Percentiles rank a stretch among this genome's conserved stretches.
Conservation (phyloP, 2,113 vertebrate genomes). For the Cariama cristata region DNA sequence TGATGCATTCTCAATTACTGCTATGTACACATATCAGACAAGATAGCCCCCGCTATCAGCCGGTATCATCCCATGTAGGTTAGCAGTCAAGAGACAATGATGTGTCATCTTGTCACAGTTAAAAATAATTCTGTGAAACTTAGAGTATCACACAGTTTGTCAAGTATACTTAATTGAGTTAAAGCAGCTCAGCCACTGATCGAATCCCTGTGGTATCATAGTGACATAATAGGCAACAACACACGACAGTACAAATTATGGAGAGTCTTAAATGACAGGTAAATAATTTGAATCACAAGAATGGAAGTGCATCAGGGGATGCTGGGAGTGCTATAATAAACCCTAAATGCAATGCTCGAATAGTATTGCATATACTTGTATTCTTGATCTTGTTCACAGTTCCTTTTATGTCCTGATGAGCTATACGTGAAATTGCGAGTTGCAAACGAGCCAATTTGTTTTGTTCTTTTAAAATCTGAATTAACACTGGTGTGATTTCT, state of each 20-base stretch:
- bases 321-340: constrained; percentile 16
- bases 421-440: neutral
- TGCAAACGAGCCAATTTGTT: neutral
- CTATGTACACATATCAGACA: constrained; percentile 21
- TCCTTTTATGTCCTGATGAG: neutral
- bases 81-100: constrained; percentile 55
- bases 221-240: constrained; percentile 41
- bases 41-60: constrained; percentile 27
- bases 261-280: constrained; percentile 1
- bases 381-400: neutral
- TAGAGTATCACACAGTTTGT: constrained; percentile 39
- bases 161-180: constrained; percentile 53
- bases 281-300: constrained; percentile 40
- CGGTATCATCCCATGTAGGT: constrained; percentile 40
- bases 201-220: constrained; percentile 28
- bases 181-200: constrained; percentile 49
- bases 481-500: neutral
- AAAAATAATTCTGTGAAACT: constrained; percentile 62
- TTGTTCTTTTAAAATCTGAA: neutral
- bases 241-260: constrained; percentile 12
- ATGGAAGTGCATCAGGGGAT: constrained; percentile 13
- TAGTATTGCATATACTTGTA: neutral
- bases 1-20: constrained; percentile 37
- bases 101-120: constrained; percentile 50
- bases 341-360: neutral